Evolutionary conservation across 2,888 invertebrate species (phyloP).

Genomic region (Ectemnius lituratus): DNA sequence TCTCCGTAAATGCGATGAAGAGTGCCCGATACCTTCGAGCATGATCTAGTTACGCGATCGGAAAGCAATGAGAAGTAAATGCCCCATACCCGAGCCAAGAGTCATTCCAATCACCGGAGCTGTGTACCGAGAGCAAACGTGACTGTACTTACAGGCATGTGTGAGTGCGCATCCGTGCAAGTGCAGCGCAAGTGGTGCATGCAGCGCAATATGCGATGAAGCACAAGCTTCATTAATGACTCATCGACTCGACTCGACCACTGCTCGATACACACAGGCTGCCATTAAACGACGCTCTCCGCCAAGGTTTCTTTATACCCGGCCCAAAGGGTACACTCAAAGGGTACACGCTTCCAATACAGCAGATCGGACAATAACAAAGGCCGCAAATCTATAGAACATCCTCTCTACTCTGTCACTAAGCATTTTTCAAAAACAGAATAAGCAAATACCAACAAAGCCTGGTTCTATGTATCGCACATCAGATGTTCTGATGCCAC

Average conservation of each 20-base stretch:
- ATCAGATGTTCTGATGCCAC: too few relatives aligned
- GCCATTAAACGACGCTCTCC: conserved; percentile 40
- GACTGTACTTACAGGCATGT: conserved; percentile 3
- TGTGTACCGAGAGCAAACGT: background rate
- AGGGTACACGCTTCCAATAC: background rate
- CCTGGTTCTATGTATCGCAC: too few relatives aligned
- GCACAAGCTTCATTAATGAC: conserved; percentile 67
- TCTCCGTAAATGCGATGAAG: conserved; percentile 19
- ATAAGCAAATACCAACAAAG: too few relatives aligned
- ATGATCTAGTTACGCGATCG: conserved; percentile 57
- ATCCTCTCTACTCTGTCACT: background rate
- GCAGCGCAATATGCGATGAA: conserved; percentile 56
- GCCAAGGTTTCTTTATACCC: conserved; percentile 9
- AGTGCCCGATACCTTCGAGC: conserved; percentile 33
- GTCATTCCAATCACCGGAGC: conserved; percentile 39
- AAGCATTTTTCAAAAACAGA: background rate
- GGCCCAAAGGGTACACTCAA: conserved; percentile 28
- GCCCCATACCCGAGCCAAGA: conserved; percentile 34
- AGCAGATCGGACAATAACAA: background rate
- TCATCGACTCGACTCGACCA: conserved; percentile 57
- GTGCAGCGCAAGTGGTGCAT: conserved; percentile 48
- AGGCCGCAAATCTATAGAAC: background rate
- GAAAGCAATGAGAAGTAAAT: conserved; percentile 42
- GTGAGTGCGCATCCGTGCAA: conserved; percentile 19
- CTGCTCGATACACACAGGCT: conserved; percentile 47